phyloP scores from a whole-genome alignment of 2,888 invertebrate species.

The Priocnemis perturbator region DNA sequence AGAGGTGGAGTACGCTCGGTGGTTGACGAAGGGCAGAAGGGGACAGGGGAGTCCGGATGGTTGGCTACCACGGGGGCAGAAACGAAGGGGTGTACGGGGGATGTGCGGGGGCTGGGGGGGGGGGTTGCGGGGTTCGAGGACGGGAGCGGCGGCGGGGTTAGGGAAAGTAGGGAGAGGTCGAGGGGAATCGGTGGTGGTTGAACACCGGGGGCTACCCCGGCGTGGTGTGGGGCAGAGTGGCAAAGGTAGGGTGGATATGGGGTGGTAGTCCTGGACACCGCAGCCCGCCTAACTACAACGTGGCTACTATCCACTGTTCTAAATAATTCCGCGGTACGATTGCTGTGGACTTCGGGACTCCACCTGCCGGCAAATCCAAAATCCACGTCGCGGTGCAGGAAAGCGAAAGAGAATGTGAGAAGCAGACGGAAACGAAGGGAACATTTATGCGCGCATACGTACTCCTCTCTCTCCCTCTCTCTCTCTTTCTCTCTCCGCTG shows the following conservation, averaged over 20 bases:
- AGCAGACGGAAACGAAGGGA: constrained; percentile 11
- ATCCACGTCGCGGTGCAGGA: constrained; percentile 40
- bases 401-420: constrained; percentile 17
- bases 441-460: no score
- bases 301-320: constrained; percentile 71
- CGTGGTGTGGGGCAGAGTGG: constrained; percentile 54
- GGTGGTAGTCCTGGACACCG: constrained; percentile 70
- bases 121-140: constrained; percentile 18
- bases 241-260: constrained; percentile 67
- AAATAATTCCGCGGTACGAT: constrained; percentile 74
- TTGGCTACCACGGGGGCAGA: constrained; percentile 54
- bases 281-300: constrained; percentile 72
- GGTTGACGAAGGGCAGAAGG: constrained; percentile 68
- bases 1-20: constrained; percentile 67
- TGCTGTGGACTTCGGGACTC: constrained; percentile 69
- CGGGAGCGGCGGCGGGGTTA: constrained; percentile 9
- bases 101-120: constrained; percentile 14
- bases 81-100: constrained; percentile 37
- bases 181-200: constrained; percentile 37
- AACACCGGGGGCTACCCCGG: constrained; percentile 51
- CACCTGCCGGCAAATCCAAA: constrained; percentile 56
- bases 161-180: constrained; percentile 19
- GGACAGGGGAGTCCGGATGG: constrained; percentile 51
- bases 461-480: no score
- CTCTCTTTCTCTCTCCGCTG: no score